Conservation (phyloP, 2,888 invertebrate genomes). For the Synanthedon andrenaeformis region DNA sequence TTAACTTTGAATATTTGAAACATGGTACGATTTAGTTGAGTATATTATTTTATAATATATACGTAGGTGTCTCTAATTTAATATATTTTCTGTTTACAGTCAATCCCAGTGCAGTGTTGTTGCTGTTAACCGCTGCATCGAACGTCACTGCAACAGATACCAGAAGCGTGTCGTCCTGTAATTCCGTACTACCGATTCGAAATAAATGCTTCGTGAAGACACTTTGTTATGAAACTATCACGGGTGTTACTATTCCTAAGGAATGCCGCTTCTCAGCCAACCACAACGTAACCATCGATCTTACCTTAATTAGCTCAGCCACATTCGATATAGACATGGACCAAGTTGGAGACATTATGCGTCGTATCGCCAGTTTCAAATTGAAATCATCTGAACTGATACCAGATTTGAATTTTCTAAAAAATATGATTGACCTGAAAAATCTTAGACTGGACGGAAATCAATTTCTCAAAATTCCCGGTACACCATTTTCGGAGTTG, state of each 20-base stretch:
- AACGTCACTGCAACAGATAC: neutral
- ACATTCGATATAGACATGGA: neutral
- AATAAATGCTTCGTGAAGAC: slow-evolving; percentile 31
- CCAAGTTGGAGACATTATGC: neutral
- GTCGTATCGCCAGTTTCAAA: neutral
- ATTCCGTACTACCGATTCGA: too few species aligned
- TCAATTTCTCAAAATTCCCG: too few species aligned
- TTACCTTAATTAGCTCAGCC: slow-evolving; percentile 19
- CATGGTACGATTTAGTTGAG: too few species aligned
- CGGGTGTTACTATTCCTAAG: slow-evolving; percentile 22
- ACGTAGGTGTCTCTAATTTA: too few species aligned
- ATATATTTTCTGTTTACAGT: neutral
- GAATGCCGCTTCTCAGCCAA: slow-evolving; percentile 43
- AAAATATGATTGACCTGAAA: too few species aligned
- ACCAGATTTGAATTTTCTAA: too few species aligned
- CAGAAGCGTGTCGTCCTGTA: too few species aligned
- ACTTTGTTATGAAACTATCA: slow-evolving; percentile 30
- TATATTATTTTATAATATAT: too few species aligned
- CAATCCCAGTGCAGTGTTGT: neutral
- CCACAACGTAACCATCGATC: slow-evolving; percentile 29
- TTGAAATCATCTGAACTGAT: too few species aligned
- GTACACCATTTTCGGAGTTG: slow-evolving; percentile 22
- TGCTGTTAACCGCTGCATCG: neutral
- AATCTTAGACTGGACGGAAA: too few species aligned
- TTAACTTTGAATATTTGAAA: too few species aligned